These are phyloP conservation scores for Passer montanus DNA, from an alignment of 2,113 vertebrate species.

Conservation along the genomic window DNA sequence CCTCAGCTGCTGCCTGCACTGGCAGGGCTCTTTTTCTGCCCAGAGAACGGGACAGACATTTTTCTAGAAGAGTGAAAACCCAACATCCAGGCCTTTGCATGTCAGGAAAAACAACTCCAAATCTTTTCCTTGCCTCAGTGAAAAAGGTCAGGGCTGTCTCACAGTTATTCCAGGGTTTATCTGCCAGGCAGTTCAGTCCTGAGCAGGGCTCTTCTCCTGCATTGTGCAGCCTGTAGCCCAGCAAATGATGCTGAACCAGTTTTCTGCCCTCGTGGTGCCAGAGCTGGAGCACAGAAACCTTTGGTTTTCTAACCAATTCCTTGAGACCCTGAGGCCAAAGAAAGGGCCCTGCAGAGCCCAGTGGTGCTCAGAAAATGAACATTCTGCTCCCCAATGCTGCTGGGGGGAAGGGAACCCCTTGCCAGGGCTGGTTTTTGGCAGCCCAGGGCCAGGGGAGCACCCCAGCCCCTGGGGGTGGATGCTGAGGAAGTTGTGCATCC, in stretches of 20 bases:
- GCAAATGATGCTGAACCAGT: neutral
- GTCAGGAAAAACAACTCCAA: neutral
- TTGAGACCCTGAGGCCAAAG: neutral
- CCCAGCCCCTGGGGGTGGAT: neutral
- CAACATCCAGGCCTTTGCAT: neutral
- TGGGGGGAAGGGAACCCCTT: neutral
- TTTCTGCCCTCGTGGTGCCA: neutral
- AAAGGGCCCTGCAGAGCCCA: neutral
- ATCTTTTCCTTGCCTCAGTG: neutral
- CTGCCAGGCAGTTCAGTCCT: neutral
- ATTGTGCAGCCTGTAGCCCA: neutral
- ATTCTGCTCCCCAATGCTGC: neutral
- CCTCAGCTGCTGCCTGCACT: neutral
- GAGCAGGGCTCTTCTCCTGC: neutral
- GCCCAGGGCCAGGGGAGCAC: neutral
- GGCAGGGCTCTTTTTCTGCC: neutral
- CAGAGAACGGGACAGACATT: neutral
- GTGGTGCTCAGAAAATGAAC: neutral
- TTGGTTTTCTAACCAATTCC: neutral
- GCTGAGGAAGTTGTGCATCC: neutral
- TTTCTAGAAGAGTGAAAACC: neutral
- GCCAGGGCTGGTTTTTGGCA: neutral
- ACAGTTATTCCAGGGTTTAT: neutral
- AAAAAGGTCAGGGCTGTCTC: neutral
- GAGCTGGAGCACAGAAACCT: neutral